Base-by-base conservation (phyloP, 2,113 vertebrate genomes). In the Crotophaga sulcirostris region DNA sequence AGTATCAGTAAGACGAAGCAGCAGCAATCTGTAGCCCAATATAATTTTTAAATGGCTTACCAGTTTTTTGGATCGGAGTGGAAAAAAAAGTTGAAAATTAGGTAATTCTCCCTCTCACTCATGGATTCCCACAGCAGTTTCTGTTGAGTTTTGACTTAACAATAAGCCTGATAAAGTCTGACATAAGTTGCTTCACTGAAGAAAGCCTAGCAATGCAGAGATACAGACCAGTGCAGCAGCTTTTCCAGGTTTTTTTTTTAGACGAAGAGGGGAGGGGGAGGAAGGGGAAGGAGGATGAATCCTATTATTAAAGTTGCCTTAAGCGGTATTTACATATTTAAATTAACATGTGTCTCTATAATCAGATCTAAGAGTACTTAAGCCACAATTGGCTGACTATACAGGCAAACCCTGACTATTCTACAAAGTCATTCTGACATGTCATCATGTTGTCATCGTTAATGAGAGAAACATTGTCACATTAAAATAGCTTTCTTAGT, bases 301-400 rank as follows among this genome's bases (percentile, higher is more conserved):
- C 96, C 94, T 95, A 84, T 93, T 96, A 96, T 84, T 96, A 59
- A 92, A 64, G 73, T 87, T 84, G 66, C 80, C 91, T 94, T 93
- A 85, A 89, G 73, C 52, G 90, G 83, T 70, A 96, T 74, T 96
- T 92, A 92, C 47, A 81, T 78, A 89, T 94, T 91, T 78, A 94
- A 93, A 89, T 93, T 79, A 94, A 70, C 83, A 81, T 29, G 67
- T 86, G 76, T 24, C 59, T 63, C 91, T 93, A 74, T 93, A 96
- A 95, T 94, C 67, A 89, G 34, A 77, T 78, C 34, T 59, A 72
- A 19, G 64, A 68, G 45, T 60, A 95, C 38, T 70, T 95, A 96
- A 93, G 29, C 84, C 76, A 84, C 51, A 91, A 84, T 26, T 31
- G 47, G 47, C 10, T 94, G 79, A 90, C 75, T 87, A 84, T 16